Conservation (phyloP, 2,113 vertebrate species). For the Larimichthys polyactis region DNA sequence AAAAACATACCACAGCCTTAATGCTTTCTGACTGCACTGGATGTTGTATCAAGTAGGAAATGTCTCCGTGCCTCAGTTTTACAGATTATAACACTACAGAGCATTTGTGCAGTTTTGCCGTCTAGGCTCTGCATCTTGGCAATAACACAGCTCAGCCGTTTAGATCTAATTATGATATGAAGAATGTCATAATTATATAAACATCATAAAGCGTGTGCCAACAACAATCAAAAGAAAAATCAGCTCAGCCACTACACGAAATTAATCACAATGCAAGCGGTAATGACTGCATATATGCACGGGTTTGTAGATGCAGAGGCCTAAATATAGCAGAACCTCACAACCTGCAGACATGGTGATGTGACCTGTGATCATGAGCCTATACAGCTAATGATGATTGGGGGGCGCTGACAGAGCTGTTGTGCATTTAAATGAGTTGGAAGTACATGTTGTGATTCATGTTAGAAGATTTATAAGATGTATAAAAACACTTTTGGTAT, state of each 20-base stretch:
- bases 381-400: neutral
- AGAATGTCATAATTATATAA: constrained; percentile 34
- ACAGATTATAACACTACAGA: neutral
- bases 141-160: constrained; percentile 30
- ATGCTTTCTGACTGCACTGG: constrained; percentile 2
- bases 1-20: neutral
- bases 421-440: neutral
- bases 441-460: neutral
- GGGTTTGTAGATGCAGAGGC: neutral
- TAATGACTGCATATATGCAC: neutral
- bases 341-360: neutral
- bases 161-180: constrained; percentile 60
- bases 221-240: constrained; percentile 16
- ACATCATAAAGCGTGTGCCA: constrained; percentile 26
- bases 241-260: neutral
- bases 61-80: too few relatives aligned
- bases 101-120: neutral
- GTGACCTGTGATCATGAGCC: neutral
- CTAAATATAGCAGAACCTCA: neutral
- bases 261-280: constrained; percentile 9
- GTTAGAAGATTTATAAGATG: neutral
- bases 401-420: too few relatives aligned
- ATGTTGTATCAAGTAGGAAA: neutral
- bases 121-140: constrained; percentile 18
- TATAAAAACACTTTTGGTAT: neutral